Conservation (phyloP, 2,888 invertebrate genomes). For the Dyspetes luteomarginatus region DNA sequence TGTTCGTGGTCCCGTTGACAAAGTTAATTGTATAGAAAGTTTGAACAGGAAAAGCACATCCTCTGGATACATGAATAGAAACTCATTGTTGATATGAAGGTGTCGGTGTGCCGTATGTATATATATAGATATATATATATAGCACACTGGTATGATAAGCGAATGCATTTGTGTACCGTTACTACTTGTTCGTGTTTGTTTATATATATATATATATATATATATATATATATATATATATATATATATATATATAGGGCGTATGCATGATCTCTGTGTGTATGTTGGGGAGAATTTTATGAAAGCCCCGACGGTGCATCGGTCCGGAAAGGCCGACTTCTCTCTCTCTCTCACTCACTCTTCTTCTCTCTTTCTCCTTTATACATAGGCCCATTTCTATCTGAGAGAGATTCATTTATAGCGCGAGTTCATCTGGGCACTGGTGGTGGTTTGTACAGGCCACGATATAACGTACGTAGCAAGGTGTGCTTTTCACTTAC, state of each 20-base stretch:
- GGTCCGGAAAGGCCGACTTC: constrained; percentile 63
- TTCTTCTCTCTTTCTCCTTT: constrained; percentile 9
- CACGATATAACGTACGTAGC: constrained; percentile 33
- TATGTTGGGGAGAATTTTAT: constrained; percentile 41
- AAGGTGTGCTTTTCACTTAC: constrained; percentile 1
- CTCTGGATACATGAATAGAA: constrained; percentile 51
- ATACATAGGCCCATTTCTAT: constrained; percentile 64
- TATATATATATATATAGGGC: not conserved
- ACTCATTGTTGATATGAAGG: constrained; percentile 19
- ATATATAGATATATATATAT: not conserved
- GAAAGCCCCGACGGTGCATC: constrained; percentile 63
- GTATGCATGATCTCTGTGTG: too few relatives aligned
- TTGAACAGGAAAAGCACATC: constrained; percentile 59
- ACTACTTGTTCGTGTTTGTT: constrained; percentile 26
- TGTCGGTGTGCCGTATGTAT: not conserved
- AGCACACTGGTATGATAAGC: not conserved
- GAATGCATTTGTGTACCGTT: constrained; percentile 16
- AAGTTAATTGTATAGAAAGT: constrained; percentile 66
- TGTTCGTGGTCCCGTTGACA: constrained; percentile 45
- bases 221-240: not conserved
- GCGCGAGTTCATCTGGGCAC: constrained; percentile 66
- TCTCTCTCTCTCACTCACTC: too few relatives aligned
- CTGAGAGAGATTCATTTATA: constrained; percentile 64
- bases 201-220: not conserved
- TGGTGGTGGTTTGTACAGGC: constrained; percentile 8